Conservation (phyloP, 2,797 vertebrate species). For the Psittacula derbiana region DNA sequence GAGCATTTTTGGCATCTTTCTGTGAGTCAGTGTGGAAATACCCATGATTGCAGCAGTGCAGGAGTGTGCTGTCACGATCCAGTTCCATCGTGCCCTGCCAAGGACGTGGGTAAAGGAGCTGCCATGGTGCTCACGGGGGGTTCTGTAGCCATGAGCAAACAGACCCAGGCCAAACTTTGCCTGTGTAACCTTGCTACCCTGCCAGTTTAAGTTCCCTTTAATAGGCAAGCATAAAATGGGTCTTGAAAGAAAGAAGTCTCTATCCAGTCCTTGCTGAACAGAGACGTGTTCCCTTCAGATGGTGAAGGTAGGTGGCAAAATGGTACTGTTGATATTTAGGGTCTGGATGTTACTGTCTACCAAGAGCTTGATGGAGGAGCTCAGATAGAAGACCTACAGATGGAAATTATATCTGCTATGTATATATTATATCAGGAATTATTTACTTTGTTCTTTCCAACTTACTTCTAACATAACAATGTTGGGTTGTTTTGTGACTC, state of each 20-base stretch:
- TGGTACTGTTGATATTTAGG: not conserved
- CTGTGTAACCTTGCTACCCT: not conserved
- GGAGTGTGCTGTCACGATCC: not conserved
- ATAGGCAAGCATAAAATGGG: not conserved
- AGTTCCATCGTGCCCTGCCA: fast-evolving
- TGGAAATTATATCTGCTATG: not conserved
- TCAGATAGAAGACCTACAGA: not conserved
- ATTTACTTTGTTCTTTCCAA: not conserved
- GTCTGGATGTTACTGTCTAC: not conserved
- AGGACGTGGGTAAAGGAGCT: not conserved
- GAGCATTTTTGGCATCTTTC: not conserved
- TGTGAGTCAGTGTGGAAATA: not conserved
- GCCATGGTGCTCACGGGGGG: fast-evolving
- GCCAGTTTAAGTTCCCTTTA: fast-evolving
- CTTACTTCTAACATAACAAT: not conserved
- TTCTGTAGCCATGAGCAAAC: fast-evolving
- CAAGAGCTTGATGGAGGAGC: not conserved
- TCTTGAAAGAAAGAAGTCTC: not conserved
- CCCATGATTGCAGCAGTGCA: fast-evolving
- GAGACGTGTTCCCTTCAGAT: not conserved
- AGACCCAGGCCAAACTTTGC: not conserved
- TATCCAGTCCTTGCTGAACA: not conserved
- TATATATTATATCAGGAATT: not conserved
- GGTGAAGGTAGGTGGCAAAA: not conserved
- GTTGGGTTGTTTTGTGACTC: not conserved